phyloP scores from a whole-genome alignment of 2,888 invertebrate species.

The Odontothrips loti region DNA sequence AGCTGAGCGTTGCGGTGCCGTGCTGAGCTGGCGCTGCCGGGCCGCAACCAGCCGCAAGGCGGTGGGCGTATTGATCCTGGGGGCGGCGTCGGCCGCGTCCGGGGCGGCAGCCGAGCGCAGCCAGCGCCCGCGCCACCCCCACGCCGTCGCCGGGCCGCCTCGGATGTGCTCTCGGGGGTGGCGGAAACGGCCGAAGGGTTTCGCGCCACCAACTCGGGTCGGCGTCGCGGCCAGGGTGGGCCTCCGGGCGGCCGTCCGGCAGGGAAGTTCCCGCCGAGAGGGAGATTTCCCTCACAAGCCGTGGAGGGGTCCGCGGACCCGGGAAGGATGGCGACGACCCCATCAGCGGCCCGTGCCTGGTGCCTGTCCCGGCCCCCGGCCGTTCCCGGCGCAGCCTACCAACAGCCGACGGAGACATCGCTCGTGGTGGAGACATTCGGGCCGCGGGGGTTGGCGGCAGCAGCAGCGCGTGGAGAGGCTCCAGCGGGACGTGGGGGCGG shows the following conservation, averaged over 20 bases:
- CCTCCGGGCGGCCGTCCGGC: no score
- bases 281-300: neutral
- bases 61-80: constrained; percentile 4
- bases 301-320: neutral
- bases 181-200: constrained; percentile 12
- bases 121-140: neutral
- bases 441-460: no score
- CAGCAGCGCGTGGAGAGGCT: no score
- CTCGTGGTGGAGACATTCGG: neutral
- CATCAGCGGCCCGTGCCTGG: no score
- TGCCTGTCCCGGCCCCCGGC: no score
- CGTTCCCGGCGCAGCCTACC: no score
- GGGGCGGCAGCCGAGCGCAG: neutral
- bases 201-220: neutral
- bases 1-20: neutral
- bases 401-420: neutral
- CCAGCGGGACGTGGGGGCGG: no score
- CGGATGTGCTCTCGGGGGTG: neutral
- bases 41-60: neutral
- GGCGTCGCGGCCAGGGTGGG: neutral
- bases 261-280: neutral
- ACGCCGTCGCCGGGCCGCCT: neutral
- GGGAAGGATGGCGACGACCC: neutral
- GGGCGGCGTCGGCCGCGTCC: neutral
- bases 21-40: neutral